Percentiles rank a stretch among this genome's conserved stretches.
Conservation (phyloP, 53 echinoderm and acorn worm species). For the Mesocentrotus franciscanus region DNA sequence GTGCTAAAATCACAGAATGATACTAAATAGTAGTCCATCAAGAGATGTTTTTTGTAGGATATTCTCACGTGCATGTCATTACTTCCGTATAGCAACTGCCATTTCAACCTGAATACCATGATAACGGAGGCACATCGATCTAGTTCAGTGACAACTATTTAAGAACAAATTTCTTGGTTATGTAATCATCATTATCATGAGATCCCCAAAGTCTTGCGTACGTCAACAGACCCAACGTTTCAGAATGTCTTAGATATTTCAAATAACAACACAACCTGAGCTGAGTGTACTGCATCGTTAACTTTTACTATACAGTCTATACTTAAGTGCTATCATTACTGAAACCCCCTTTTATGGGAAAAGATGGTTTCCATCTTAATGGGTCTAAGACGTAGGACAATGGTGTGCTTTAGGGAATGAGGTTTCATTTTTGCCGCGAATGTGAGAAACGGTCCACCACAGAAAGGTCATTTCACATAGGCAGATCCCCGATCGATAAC, state of each 20-base stretch:
- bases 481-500: slow-evolving; percentile 18
- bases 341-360: not conserved
- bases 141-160: not conserved
- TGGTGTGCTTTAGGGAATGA: not conserved
- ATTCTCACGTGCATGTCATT: not conserved
- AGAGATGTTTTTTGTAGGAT: not conserved
- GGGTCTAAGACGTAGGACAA: slow-evolving; percentile 2
- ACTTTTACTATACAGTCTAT: not conserved
- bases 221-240: too few relatives aligned
- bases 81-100: not conserved
- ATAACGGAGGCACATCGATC: not conserved
- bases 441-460: not conserved
- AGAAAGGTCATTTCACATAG: not conserved
- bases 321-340: not conserved
- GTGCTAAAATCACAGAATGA: slow-evolving; percentile 1
- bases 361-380: not conserved
- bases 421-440: not conserved
- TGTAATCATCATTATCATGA: not conserved
- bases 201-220: too few relatives aligned
- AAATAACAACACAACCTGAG: too few relatives aligned
- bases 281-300: not conserved
- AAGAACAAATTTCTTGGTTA: not conserved
- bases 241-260: too few relatives aligned
- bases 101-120: not conserved
- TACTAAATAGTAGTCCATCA: not conserved